Evolutionary conservation across 2,888 invertebrate genomes (phyloP).

Genomic region (Pseudanteris insignis): DNA sequence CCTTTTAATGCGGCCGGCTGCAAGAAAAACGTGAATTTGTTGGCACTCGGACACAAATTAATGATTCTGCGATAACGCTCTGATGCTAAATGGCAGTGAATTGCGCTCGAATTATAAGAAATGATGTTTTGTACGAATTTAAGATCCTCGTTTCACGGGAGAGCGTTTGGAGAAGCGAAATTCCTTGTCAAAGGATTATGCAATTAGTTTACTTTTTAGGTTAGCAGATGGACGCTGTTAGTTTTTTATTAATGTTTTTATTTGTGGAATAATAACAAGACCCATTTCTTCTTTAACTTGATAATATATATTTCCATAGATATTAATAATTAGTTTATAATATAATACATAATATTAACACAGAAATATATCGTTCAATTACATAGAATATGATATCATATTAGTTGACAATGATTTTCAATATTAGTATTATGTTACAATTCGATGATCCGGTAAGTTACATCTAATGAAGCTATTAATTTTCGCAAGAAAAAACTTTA

Average conservation of each 20-base stretch:
- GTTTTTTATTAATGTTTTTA: background rate
- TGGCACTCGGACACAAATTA: conserved; percentile 17
- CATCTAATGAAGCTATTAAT: too few species aligned
- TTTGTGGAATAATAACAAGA: too few species aligned
- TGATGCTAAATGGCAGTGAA: conserved; percentile 8
- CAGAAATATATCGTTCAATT: too few species aligned
- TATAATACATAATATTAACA: too few species aligned
- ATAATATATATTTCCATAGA: too few species aligned
- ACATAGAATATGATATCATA: too few species aligned
- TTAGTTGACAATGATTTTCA: too few species aligned
- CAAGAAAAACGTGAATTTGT: conserved; percentile 24
- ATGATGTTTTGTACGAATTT: conserved; percentile 8
- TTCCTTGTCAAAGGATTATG: background rate
- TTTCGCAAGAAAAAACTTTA: too few species aligned
- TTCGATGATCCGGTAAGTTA: too few species aligned
- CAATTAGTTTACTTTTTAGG: background rate
- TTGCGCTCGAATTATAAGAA: conserved; percentile 11
- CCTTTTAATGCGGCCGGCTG: conserved; percentile 18
- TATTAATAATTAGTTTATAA: too few species aligned
- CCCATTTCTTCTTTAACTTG: too few species aligned
- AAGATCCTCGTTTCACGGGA: background rate
- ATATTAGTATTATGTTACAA: too few species aligned
- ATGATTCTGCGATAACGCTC: conserved; percentile 18
- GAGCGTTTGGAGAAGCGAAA: background rate
- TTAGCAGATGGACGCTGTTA: background rate